Conservation (phyloP, 2,797 vertebrate species). For the Chelon auratus region DNA sequence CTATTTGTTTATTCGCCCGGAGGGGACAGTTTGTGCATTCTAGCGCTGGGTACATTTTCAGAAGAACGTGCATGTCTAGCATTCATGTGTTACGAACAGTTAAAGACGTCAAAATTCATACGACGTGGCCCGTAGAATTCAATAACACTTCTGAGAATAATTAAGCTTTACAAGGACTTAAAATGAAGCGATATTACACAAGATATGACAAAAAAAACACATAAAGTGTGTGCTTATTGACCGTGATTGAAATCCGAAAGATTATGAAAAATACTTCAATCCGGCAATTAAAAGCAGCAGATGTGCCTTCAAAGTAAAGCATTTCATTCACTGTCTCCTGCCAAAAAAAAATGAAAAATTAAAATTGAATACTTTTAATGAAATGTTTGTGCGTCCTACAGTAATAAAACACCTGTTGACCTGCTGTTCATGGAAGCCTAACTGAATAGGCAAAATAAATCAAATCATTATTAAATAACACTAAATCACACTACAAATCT, state of each 20-base stretch:
- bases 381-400: background rate
- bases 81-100: background rate
- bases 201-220: background rate
- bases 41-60: conserved; percentile 19
- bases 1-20: conserved; percentile 41
- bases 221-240: background rate
- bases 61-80: background rate
- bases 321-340: too few relatives aligned
- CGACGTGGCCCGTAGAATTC: background rate
- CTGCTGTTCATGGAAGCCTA: background rate
- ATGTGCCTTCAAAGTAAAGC: background rate
- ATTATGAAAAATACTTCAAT: too few relatives aligned
- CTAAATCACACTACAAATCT: background rate
- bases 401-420: conserved; percentile 9
- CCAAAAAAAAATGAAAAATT: background rate
- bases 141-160: background rate
- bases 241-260: background rate
- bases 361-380: background rate
- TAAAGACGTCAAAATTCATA: background rate
- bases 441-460: background rate
- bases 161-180: background rate
- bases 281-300: too few relatives aligned
- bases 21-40: conserved; percentile 29
- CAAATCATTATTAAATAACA: background rate
- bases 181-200: background rate